These are phyloP conservation scores for Regulus satrapa DNA, from an alignment of 2,113 vertebrate genomes.

Conservation along the genomic window DNA sequence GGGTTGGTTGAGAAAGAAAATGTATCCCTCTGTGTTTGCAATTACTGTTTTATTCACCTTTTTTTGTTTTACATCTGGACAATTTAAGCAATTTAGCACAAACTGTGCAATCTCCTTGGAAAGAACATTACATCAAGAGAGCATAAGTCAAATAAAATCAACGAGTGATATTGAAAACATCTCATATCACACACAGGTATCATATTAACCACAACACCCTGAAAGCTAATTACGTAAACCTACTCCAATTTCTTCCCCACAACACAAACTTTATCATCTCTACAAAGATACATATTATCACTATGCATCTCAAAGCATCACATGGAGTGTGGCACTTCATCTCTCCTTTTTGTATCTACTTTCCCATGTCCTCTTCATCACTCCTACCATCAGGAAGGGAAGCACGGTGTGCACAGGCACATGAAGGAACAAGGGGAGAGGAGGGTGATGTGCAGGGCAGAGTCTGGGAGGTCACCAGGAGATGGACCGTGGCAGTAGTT, in stretches of 20 bases:
- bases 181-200: background rate
- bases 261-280: background rate
- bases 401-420: background rate
- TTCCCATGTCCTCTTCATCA: background rate
- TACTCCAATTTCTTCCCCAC: background rate
- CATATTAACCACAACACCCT: background rate
- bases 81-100: background rate
- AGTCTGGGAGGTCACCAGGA: background rate
- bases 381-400: background rate
- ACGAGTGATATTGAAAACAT: background rate
- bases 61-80: background rate
- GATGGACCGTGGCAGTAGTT: background rate
- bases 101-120: background rate
- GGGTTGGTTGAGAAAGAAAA: background rate
- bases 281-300: too few relatives aligned
- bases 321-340: background rate
- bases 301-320: background rate
- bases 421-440: background rate
- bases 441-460: rapidly evolving
- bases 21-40: background rate
- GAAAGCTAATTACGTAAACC: background rate
- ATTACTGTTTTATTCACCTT: background rate
- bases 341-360: background rate
- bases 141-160: background rate
- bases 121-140: background rate